Conservation (phyloP, 1,140 invertebrate genomes). For the Amyelois transitella region DNA sequence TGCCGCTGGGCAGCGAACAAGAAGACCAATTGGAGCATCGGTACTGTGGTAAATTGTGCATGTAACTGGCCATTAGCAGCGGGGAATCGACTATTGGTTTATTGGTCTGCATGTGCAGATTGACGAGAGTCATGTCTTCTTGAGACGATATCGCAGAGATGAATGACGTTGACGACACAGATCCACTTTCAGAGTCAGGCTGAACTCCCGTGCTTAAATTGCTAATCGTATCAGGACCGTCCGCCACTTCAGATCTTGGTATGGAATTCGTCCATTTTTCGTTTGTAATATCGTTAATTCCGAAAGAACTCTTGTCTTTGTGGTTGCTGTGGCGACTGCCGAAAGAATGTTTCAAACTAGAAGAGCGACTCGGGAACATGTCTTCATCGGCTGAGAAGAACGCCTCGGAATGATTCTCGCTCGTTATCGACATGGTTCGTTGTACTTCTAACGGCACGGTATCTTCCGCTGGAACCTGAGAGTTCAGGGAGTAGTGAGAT, state of each 20-base stretch:
- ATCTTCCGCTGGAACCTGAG: slow-evolving; percentile 75
- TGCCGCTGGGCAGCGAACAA: slow-evolving; percentile 79
- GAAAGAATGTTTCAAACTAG: slow-evolving; percentile 79
- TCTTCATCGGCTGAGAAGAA: slow-evolving; percentile 95
- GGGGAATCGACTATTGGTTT: slow-evolving; percentile 95
- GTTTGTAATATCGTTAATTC: slow-evolving; percentile 48
- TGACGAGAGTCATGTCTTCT: slow-evolving; percentile 93
- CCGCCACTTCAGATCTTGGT: slow-evolving; percentile 41
- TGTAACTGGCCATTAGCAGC: slow-evolving; percentile 94
- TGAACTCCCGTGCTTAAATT: slow-evolving; percentile 61
- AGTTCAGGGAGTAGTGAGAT: slow-evolving; percentile 77
- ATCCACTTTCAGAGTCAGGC: slow-evolving; percentile 78
- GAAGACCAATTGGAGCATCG: slow-evolving; percentile 83
- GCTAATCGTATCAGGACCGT: slow-evolving; percentile 59
- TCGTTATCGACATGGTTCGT: slow-evolving; percentile 89
- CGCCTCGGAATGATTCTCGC: slow-evolving; percentile 91
- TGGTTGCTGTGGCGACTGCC: slow-evolving; percentile 65
- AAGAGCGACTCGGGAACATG: slow-evolving; percentile 78
- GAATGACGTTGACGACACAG: slow-evolving; percentile 89
- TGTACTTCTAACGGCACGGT: slow-evolving; percentile 77
- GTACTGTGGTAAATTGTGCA: slow-evolving; percentile 92
- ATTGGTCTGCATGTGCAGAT: slow-evolving; percentile 96
- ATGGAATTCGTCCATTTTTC: slow-evolving; percentile 61
- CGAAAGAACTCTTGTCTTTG: slow-evolving; percentile 54
- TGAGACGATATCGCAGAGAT: slow-evolving; percentile 95